Percentiles rank a stretch among this genome's conserved stretches.
These are phyloP conservation scores for Athrips mouffetella DNA, from an alignment of 2,888 invertebrate species.

Conservation along the genomic window DNA sequence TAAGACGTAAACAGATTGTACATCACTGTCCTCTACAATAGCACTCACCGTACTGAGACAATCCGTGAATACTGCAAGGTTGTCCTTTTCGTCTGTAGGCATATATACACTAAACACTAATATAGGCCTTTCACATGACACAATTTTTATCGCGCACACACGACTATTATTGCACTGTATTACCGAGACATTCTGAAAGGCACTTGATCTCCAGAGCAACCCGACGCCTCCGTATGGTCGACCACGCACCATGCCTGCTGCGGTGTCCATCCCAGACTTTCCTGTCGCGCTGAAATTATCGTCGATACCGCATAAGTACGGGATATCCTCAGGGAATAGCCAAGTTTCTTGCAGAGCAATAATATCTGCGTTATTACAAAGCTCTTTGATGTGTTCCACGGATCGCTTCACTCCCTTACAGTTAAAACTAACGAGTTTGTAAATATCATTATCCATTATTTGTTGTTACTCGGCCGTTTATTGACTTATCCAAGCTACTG, in stretches of 20 bases:
- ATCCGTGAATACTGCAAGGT: neutral
- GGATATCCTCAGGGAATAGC: conserved; percentile 14
- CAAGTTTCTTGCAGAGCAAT: too few species aligned
- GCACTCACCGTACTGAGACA: neutral
- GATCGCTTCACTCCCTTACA: conserved; percentile 14
- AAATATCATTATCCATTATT: neutral
- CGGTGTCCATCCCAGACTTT: conserved; percentile 14
- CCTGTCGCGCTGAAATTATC: conserved; percentile 10
- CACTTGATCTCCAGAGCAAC: neutral
- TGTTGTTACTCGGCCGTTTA: neutral
- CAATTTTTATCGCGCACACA: neutral
- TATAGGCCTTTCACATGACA: neutral
- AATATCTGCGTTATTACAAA: too few species aligned
- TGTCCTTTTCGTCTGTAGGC: neutral
- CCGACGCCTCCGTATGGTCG: neutral
- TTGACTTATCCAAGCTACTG: neutral
- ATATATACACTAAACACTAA: neutral
- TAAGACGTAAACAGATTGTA: neutral
- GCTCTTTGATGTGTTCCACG: conserved; percentile 2
- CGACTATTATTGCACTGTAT: neutral
- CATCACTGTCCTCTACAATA: neutral
- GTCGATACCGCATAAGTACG: conserved; percentile 10
- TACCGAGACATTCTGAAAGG: neutral
- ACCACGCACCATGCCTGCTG: conserved; percentile 12
- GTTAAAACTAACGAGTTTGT: conserved; percentile 8